Conservation (phyloP, 2,888 invertebrate genomes). For the Podotricha telesiphe region DNA sequence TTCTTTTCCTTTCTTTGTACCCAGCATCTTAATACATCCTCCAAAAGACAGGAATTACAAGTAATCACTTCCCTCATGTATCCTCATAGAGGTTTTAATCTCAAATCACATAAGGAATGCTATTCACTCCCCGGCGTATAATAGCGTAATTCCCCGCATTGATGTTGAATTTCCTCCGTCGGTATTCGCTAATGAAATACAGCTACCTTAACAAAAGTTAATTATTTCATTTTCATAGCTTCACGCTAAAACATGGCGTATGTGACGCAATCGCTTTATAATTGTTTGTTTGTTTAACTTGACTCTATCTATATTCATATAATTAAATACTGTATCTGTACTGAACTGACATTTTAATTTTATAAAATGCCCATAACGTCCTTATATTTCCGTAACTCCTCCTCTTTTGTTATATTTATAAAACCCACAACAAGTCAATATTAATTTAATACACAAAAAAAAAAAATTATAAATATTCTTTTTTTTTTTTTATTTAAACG, state of each 20-base stretch:
- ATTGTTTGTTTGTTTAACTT: constrained; percentile 17
- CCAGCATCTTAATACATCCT: constrained; percentile 29
- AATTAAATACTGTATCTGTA: neutral
- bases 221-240: constrained; percentile 35
- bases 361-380: no score
- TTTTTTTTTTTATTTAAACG: no score
- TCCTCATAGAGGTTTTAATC: constrained; percentile 47
- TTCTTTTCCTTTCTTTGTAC: neutral
- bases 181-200: constrained; percentile 47
- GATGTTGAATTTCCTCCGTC: constrained; percentile 45
- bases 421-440: no score
- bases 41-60: constrained; percentile 40
- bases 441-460: no score
- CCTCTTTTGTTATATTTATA: no score
- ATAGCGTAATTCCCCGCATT: constrained; percentile 48
- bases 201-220: constrained; percentile 37
- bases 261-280: constrained; percentile 20
- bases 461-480: no score
- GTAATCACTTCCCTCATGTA: constrained; percentile 46
- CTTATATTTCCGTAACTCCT: no score
- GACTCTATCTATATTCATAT: neutral
- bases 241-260: constrained; percentile 18
- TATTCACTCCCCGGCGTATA: constrained; percentile 44
- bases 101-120: constrained; percentile 48
- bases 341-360: neutral